Conservation (phyloP, 2,888 invertebrate genomes). For the Carcina quercana region DNA sequence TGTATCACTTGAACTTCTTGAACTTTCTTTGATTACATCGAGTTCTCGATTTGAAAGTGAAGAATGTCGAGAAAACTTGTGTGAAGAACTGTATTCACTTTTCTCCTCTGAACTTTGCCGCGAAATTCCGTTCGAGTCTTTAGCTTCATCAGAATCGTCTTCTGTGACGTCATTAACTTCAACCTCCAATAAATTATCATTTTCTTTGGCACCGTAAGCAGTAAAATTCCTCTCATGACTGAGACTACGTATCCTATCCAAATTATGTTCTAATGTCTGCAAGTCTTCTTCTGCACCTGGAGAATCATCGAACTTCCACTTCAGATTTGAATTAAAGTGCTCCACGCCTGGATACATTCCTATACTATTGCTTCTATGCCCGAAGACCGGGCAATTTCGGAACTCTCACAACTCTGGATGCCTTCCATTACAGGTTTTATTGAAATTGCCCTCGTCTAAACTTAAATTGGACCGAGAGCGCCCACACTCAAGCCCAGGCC, state of each 20-base stretch:
- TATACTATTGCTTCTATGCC: constrained; percentile 71
- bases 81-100: constrained; percentile 51
- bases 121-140: constrained; percentile 45
- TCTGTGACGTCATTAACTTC: constrained; percentile 57
- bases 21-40: constrained; percentile 70
- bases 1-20: constrained; percentile 69
- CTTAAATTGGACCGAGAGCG: constrained; percentile 67
- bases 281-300: constrained; percentile 50
- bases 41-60: constrained; percentile 67
- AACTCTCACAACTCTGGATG: constrained; percentile 73
- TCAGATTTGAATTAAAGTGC: constrained; percentile 65
- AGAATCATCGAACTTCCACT: constrained; percentile 66
- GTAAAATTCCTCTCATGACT: constrained; percentile 60
- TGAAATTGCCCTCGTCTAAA: constrained; percentile 64
- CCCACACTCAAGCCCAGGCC: constrained; percentile 59
- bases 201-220: constrained; percentile 46
- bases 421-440: constrained; percentile 61
- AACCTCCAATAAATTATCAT: constrained; percentile 60
- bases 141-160: constrained; percentile 52
- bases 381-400: constrained; percentile 68
- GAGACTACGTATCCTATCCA: constrained; percentile 65
- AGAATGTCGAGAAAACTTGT: constrained; percentile 65
- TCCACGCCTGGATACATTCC: constrained; percentile 65
- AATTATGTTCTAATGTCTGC: constrained; percentile 60
- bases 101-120: constrained; percentile 57